Evolutionary conservation across 30 jellyfish, hydroid and myxozoan genomes (phyloP).

Genomic region (Pelagia noctiluca): DNA sequence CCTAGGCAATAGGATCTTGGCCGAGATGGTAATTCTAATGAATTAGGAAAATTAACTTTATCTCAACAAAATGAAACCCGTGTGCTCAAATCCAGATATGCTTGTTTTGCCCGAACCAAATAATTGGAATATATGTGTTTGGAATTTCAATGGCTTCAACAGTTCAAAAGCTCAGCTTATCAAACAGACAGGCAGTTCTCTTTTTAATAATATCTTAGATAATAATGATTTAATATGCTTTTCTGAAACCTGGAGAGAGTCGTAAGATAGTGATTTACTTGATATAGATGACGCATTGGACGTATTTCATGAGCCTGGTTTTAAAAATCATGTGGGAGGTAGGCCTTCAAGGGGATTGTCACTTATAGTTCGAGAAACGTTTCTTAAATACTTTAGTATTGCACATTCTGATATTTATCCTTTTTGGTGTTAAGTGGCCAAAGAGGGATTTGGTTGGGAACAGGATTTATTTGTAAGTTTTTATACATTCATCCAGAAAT

Average conservation of each 20-base stretch:
- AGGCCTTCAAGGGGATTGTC: constrained; percentile 54
- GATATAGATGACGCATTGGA: constrained; percentile 4
- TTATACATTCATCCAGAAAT: constrained; percentile 35
- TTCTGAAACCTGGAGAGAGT: constrained; percentile 58
- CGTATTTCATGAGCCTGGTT: constrained; percentile 40
- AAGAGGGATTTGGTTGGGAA: constrained; percentile 1
- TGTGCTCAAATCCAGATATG: too few species aligned
- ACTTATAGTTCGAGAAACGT: constrained; percentile 18
- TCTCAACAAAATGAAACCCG: too few species aligned
- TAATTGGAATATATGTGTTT: background rate
- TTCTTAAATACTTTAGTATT: background rate
- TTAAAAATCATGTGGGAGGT: constrained; percentile 15
- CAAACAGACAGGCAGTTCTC: constrained; percentile 13
- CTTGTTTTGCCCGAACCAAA: too few species aligned
- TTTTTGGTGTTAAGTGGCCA: constrained; percentile 31
- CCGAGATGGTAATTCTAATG: background rate
- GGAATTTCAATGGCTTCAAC: constrained; percentile 17
- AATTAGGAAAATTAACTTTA: too few species aligned
- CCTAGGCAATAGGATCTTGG: background rate
- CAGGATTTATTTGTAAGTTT: constrained; percentile 31
- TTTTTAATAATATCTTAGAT: background rate
- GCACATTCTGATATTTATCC: constrained; percentile 9
- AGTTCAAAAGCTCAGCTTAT: background rate
- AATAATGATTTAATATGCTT: constrained; percentile 34
- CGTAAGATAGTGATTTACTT: background rate